Conservation (phyloP, 2,113 vertebrate species). For the Orientallactaga bullata region DNA sequence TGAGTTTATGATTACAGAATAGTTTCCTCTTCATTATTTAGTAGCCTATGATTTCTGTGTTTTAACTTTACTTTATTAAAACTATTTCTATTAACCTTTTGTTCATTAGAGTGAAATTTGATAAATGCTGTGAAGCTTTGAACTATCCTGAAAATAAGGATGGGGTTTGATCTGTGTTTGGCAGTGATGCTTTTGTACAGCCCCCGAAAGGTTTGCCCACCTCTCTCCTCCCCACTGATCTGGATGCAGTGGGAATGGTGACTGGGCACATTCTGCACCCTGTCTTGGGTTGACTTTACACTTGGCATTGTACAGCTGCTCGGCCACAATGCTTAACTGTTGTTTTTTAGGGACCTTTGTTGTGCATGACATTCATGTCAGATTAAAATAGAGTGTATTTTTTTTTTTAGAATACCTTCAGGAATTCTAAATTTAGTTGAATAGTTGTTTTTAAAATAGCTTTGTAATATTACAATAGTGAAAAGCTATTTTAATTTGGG, state of each 20-base stretch:
- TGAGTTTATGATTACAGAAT: constrained; percentile 86
- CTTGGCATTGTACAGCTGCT: not conserved
- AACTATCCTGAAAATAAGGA: constrained; percentile 77
- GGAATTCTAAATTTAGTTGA: constrained; percentile 20
- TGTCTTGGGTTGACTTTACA: not conserved
- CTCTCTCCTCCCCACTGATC: not conserved
- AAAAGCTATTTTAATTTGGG: constrained; percentile 49
- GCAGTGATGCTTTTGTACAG: constrained; percentile 64
- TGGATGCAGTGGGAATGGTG: not conserved
- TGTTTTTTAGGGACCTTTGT: not conserved
- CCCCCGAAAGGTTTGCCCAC: constrained; percentile 1
- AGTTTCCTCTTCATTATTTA: constrained; percentile 89
- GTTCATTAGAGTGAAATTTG: constrained; percentile 83
- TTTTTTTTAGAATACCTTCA: constrained; percentile 57
- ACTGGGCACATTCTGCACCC: not conserved
- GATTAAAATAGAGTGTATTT: constrained; percentile 9
- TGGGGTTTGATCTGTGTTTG: constrained; percentile 74
- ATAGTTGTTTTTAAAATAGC: not conserved
- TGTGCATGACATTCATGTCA: not conserved
- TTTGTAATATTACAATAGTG: not conserved
- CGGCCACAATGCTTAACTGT: not conserved
- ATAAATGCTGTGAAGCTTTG: constrained; percentile 79
- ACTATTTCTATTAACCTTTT: constrained; percentile 87
- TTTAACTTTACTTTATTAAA: constrained; percentile 87
- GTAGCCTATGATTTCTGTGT: constrained; percentile 87